These are phyloP conservation scores for Anolis carolinensis DNA, from an alignment of 2,113 vertebrate species.

Conservation along the genomic window DNA sequence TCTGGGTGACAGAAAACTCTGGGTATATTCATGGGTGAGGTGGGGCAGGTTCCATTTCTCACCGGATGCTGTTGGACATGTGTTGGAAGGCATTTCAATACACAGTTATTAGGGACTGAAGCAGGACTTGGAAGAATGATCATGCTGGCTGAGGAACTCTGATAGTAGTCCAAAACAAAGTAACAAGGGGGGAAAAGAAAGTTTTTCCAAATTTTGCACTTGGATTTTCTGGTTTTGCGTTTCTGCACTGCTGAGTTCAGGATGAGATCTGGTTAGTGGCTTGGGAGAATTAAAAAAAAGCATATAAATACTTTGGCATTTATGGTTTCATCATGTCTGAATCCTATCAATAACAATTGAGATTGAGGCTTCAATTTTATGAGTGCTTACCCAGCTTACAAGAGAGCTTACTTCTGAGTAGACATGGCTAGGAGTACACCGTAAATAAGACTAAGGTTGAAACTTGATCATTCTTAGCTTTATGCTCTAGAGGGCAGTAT, in stretches of 20 bases:
- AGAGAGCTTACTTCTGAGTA: not conserved
- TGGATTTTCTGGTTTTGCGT: too few species aligned
- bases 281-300: too few species aligned
- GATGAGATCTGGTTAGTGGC: too few species aligned
- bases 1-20: not conserved
- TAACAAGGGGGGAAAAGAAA: too few species aligned
- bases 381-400: not conserved
- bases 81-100: not conserved
- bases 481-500: conserved; percentile 47
- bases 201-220: too few species aligned
- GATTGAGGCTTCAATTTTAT: not conserved
- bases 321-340: not conserved
- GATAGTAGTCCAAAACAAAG: too few species aligned
- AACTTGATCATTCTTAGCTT: conserved; percentile 10
- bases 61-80: not conserved
- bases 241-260: too few species aligned
- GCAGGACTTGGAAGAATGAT: too few species aligned
- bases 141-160: too few species aligned
- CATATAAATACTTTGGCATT: too few species aligned
- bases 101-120: not conserved
- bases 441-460: not conserved
- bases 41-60: not conserved
- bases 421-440: not conserved
- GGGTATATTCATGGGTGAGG: not conserved
- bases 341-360: not conserved